Evolutionary conservation across 2,113 vertebrate species (phyloP).

Genomic region (Cyanocitta stelleri): DNA sequence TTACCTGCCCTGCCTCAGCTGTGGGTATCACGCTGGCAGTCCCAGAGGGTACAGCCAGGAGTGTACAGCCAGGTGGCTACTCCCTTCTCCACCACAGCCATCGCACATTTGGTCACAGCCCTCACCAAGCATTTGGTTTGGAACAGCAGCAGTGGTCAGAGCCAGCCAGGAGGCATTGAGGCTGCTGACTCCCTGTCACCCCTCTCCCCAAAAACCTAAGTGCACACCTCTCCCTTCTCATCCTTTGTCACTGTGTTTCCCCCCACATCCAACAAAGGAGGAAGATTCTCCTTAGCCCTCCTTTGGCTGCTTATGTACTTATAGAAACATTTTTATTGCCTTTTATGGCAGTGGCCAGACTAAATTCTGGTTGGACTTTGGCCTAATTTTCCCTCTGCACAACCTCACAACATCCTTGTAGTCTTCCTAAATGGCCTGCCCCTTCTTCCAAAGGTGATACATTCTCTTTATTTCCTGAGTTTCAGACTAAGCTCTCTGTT

Average conservation of each 20-base stretch:
- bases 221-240: not conserved
- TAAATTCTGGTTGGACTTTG: not conserved
- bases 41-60: not conserved
- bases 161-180: not conserved
- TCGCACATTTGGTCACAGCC: rapidly evolving
- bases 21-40: not conserved
- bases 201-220: not conserved
- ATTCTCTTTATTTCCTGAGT: not conserved
- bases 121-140: not conserved
- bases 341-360: not conserved
- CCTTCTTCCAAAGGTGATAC: not conserved
- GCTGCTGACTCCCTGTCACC: not conserved
- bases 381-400: not conserved
- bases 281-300: not conserved
- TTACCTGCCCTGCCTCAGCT: not conserved
- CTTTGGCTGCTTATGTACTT: not conserved
- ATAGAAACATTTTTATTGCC: not conserved
- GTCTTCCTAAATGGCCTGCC: not conserved
- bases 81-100: not conserved
- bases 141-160: not conserved
- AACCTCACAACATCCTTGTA: not conserved
- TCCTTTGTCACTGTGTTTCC: not conserved
- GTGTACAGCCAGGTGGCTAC: not conserved
- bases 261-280: not conserved
- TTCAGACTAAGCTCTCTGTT: not conserved